These are phyloP conservation scores for Cavia porcellus DNA, from an alignment of 2,113 vertebrate species.

Conservation along the genomic window DNA sequence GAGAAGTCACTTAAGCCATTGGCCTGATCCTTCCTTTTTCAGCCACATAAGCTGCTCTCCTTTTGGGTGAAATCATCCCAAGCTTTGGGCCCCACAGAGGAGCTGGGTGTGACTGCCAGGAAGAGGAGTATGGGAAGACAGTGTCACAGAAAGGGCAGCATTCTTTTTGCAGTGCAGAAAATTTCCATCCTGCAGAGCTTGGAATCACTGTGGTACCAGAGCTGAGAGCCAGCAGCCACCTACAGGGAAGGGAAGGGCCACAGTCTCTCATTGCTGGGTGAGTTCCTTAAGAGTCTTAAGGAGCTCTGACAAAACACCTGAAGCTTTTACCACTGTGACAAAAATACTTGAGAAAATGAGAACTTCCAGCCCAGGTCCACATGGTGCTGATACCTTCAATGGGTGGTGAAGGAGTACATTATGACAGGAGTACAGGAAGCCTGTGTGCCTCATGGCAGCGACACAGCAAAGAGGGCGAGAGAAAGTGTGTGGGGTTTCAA, in stretches of 20 bases:
- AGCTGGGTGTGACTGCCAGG: not conserved
- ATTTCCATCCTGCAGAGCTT: not conserved
- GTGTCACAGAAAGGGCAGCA: rapidly evolving
- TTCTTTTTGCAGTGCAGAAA: not conserved
- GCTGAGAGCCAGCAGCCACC: not conserved
- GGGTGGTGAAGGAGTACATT: no score
- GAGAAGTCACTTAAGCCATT: not conserved
- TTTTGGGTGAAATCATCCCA: not conserved
- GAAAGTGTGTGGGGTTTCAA: not conserved
- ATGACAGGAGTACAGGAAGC: not conserved
- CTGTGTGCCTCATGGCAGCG: no score
- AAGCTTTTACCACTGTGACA: not conserved
- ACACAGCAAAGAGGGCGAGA: no score
- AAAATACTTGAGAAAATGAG: not conserved
- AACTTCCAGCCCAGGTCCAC: not conserved
- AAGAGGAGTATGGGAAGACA: not conserved
- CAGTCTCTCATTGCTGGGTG: not conserved
- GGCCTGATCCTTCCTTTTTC: not conserved
- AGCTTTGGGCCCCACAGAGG: not conserved
- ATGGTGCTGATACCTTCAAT: no score
- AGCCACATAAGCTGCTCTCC: not conserved
- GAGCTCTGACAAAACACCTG: not conserved
- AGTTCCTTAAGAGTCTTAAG: not conserved
- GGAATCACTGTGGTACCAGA: not conserved
- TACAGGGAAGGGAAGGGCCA: not conserved